Evolutionary conservation across 2,888 invertebrate genomes (phyloP).

Genomic region (Galerucella calmariensis): DNA sequence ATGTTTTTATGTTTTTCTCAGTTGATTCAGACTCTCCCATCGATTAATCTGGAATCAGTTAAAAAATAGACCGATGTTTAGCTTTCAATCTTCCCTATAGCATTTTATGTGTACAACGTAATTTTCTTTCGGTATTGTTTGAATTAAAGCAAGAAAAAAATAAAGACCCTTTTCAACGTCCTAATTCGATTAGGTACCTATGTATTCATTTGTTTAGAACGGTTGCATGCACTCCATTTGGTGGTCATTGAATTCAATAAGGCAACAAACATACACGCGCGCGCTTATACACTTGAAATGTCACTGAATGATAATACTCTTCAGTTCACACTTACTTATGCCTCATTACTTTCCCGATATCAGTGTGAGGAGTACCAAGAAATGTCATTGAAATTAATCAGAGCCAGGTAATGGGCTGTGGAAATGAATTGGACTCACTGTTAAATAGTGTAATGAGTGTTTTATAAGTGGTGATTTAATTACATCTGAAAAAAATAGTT

Average conservation of each 20-base stretch:
- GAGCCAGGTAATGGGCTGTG: background rate
- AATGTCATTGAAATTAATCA: background rate
- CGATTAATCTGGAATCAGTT: too few species aligned
- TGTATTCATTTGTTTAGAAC: slow-evolving; percentile 61
- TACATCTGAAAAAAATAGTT: background rate
- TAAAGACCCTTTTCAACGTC: background rate
- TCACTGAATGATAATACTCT: slow-evolving; percentile 51
- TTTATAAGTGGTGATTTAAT: background rate
- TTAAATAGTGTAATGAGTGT: background rate
- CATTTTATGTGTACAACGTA: background rate
- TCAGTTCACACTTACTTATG: slow-evolving; percentile 53
- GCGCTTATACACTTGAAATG: slow-evolving; percentile 45
- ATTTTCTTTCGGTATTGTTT: background rate
- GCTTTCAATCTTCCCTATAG: too few species aligned
- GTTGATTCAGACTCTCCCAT: too few species aligned
- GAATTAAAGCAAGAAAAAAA: slow-evolving; percentile 4
- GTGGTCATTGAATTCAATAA: slow-evolving; percentile 62
- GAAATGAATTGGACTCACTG: background rate
- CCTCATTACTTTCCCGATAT: slow-evolving; percentile 41
- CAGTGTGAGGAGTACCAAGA: background rate
- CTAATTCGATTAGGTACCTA: slow-evolving; percentile 61
- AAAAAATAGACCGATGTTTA: too few species aligned
- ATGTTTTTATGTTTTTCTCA: too few species aligned
- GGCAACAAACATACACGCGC: slow-evolving; percentile 35
- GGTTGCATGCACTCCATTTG: slow-evolving; percentile 63